phyloP scores from a whole-genome alignment of 2,113 vertebrate species.

The Macrotus californicus region DNA sequence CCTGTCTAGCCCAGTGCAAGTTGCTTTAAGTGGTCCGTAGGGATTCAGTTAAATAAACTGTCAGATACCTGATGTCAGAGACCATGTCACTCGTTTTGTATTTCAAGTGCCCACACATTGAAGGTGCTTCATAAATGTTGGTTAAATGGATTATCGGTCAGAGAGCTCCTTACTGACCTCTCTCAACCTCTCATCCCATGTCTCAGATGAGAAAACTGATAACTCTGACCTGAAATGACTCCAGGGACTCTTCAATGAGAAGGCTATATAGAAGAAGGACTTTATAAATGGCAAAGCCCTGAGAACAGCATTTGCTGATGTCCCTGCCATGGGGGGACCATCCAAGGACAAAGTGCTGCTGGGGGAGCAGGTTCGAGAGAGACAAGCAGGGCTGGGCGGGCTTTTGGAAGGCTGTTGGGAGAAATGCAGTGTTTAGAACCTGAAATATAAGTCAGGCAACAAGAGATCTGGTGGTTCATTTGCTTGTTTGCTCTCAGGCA shows the following conservation, averaged over 20 bases:
- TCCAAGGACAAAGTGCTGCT: background rate
- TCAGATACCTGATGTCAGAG: background rate
- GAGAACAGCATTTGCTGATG: background rate
- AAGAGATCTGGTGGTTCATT: background rate
- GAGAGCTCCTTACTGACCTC: background rate
- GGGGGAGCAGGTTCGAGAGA: background rate
- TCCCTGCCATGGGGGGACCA: background rate
- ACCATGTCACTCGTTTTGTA: background rate
- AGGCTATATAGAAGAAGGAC: background rate
- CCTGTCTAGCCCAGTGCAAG: background rate
- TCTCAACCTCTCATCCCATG: background rate
- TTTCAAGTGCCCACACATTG: background rate
- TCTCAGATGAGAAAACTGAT: background rate
- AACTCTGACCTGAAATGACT: background rate
- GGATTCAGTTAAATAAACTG: background rate
- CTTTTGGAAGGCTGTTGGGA: background rate
- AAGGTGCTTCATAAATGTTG: background rate
- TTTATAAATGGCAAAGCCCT: background rate
- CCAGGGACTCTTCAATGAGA: background rate
- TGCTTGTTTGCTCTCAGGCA: background rate
- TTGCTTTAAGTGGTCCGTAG: background rate
- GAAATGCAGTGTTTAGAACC: background rate
- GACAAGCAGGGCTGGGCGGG: no score
- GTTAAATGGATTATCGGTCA: background rate
- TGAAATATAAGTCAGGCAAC: background rate